A percentile compares a stretch with the other conserved stretches of the same genome.
These are phyloP conservation scores for Cottus gobio DNA, from an alignment of 2,113 vertebrate genomes.

Conservation along the genomic window DNA sequence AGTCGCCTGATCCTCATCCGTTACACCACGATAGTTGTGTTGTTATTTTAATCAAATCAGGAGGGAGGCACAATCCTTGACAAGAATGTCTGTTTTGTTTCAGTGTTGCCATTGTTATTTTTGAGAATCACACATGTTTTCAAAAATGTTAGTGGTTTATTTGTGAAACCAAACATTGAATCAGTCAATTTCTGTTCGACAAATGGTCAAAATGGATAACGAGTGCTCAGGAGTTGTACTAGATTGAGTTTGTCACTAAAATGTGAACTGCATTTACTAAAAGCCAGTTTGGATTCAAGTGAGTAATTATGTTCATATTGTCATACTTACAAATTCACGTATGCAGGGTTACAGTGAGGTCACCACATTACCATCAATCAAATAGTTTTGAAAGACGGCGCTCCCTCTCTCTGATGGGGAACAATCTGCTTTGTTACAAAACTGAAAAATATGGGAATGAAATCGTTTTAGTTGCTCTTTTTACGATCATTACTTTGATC, in stretches of 20 bases:
- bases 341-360: constrained; percentile 44
- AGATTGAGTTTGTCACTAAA: constrained; percentile 15
- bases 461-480: neutral
- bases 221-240: constrained; percentile 4
- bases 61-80: neutral
- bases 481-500: neutral
- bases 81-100: constrained; percentile 2
- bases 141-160: neutral
- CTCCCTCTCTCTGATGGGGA: constrained; percentile 4
- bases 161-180: neutral
- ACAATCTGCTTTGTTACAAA: neutral
- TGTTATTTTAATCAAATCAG: constrained; percentile 11
- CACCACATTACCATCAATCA: constrained; percentile 41
- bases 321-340: constrained; percentile 33
- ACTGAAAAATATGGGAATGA: neutral
- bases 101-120: constrained; percentile 3
- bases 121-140: neutral
- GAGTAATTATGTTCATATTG: constrained; percentile 24
- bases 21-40: neutral
- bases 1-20: neutral
- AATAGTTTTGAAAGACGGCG: constrained; percentile 14
- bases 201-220: constrained; percentile 29
- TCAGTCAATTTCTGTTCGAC: constrained; percentile 31
- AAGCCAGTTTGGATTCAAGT: constrained; percentile 12
- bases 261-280: constrained; percentile 15